Conservation (phyloP, 2,888 invertebrate genomes). For the Nomada goodeniana region DNA sequence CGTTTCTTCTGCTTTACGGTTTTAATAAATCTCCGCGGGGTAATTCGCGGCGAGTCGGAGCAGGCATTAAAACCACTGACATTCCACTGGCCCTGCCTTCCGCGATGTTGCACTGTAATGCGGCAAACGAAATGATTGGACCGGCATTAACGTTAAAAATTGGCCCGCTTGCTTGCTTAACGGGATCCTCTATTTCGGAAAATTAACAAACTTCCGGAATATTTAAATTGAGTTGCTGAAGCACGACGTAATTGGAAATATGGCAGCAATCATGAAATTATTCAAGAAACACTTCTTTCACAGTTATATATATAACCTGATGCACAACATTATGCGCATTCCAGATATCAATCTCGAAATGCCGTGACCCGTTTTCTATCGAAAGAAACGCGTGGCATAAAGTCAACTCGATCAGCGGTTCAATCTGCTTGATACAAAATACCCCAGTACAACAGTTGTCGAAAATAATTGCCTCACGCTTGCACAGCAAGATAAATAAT, state of each 20-base stretch:
- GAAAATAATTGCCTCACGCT: too few relatives aligned
- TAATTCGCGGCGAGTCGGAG: slow-evolving; percentile 80
- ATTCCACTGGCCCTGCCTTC: slow-evolving; percentile 17
- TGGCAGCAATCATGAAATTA: too few relatives aligned
- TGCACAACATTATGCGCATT: too few relatives aligned
- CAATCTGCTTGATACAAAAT: too few relatives aligned
- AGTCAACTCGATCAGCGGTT: too few relatives aligned
- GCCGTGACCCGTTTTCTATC: too few relatives aligned
- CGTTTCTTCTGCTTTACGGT: slow-evolving; percentile 83
- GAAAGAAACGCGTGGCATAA: too few relatives aligned
- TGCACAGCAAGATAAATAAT: too few relatives aligned
- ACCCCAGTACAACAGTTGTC: too few relatives aligned
- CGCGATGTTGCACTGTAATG: slow-evolving; percentile 25
- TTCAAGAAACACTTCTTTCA: too few relatives aligned
- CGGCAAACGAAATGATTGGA: slow-evolving; percentile 37
- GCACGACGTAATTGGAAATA: background rate
- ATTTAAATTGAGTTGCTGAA: background rate
- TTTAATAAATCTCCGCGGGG: slow-evolving; percentile 83
- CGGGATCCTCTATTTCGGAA: background rate
- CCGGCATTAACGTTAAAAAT: slow-evolving; percentile 39
- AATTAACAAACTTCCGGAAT: background rate
- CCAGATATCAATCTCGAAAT: too few relatives aligned
- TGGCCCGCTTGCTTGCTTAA: background rate
- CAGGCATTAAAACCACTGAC: slow-evolving; percentile 77
- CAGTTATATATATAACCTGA: too few relatives aligned